Conservation (phyloP, 1,140 invertebrate genomes). For the Macrobrachium nipponense region DNA sequence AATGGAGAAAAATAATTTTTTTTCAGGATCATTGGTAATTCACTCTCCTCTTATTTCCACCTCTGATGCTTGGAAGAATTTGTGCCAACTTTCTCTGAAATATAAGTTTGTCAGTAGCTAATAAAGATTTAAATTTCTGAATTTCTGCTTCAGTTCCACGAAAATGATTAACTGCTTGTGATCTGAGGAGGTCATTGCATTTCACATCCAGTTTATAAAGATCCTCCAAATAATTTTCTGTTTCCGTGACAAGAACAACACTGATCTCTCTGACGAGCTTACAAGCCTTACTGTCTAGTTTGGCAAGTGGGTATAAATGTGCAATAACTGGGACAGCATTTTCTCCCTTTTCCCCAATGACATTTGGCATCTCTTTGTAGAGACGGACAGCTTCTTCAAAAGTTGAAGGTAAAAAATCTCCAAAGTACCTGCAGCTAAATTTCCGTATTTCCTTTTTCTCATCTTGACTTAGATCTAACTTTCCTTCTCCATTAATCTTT, state of each 20-base stretch:
- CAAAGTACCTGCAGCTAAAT: conserved; percentile 14
- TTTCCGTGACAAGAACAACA: conserved; percentile 1
- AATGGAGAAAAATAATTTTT: background rate
- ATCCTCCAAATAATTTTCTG: conserved; percentile 4
- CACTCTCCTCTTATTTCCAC: background rate
- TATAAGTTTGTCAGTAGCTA: background rate
- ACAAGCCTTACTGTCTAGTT: background rate
- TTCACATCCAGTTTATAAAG: conserved; percentile 1
- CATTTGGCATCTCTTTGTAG: conserved; percentile 23
- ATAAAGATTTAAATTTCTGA: background rate
- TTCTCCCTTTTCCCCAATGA: background rate
- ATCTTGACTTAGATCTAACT: conserved; percentile 13
- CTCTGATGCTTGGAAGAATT: conserved; percentile 14
- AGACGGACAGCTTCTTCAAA: conserved; percentile 26
- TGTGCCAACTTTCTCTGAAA: background rate
- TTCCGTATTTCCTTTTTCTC: background rate
- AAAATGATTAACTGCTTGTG: conserved; percentile 9
- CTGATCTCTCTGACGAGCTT: conserved; percentile 4
- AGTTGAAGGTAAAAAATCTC: conserved; percentile 21
- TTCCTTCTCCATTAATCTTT: background rate
- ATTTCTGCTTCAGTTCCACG: background rate
- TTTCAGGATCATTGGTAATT: background rate
- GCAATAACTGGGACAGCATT: background rate
- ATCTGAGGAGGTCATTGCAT: conserved; percentile 11
- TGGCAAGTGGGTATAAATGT: background rate